Percentiles rank a stretch among this genome's conserved stretches.
Evolutionary conservation across 2,113 vertebrate species (phyloP).

Genomic region (Apodemus sylvaticus): DNA sequence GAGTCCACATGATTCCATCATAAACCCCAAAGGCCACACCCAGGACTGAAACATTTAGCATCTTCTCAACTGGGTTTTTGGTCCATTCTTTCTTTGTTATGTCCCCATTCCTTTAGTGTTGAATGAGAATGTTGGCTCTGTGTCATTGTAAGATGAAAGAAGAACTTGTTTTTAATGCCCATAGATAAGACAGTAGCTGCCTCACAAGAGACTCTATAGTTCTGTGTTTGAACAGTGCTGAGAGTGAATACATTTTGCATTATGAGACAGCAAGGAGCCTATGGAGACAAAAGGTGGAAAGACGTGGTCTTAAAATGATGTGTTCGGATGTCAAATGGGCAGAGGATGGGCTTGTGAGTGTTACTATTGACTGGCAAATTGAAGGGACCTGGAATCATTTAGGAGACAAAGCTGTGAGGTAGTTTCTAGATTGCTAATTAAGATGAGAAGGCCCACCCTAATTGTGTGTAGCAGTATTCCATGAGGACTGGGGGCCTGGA

Average conservation of each 20-base stretch:
- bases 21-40: background rate
- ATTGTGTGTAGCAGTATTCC: background rate
- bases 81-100: background rate
- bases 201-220: background rate
- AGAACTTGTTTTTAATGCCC: background rate
- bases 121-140: background rate
- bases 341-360: background rate
- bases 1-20: background rate
- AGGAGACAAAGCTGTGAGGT: too few relatives aligned
- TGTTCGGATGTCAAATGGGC: too few relatives aligned
- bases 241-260: background rate
- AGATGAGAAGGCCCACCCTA: background rate
- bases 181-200: background rate
- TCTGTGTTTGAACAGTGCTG: background rate
- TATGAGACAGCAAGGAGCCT: background rate
- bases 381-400: background rate
- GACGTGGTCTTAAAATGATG: too few relatives aligned
- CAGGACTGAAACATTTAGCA: background rate
- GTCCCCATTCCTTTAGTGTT: too few relatives aligned
- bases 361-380: background rate
- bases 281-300: background rate
- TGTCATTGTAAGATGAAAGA: too few relatives aligned
- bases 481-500: background rate
- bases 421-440: background rate
- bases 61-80: background rate